Conservation (phyloP, 2,113 vertebrate genomes). For the Fregata magnificens region DNA sequence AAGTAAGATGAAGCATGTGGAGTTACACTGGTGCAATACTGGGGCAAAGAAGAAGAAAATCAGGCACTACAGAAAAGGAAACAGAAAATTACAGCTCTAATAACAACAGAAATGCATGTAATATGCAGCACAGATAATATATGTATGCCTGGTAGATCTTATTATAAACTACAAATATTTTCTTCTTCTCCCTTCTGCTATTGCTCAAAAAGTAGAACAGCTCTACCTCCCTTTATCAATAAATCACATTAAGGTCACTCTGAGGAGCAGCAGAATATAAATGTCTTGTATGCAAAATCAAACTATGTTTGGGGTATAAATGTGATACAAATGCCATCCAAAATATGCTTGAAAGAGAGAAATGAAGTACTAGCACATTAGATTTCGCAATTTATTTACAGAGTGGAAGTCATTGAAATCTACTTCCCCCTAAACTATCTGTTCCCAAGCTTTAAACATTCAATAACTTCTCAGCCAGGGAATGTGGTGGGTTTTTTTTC, state of each 20-base stretch:
- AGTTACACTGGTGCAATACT: not conserved
- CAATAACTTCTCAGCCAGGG: constrained; percentile 27
- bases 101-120: not conserved
- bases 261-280: constrained; percentile 6
- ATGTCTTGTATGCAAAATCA: not conserved
- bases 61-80: not conserved
- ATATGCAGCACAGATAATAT: not conserved
- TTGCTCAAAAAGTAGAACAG: not conserved
- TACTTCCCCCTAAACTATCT: constrained; percentile 31
- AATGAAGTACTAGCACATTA: constrained; percentile 33
- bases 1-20: not conserved
- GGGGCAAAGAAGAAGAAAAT: not conserved
- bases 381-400: constrained; percentile 47
- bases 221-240: constrained; percentile 6
- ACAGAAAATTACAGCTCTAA: not conserved
- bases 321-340: constrained; percentile 23
- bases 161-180: constrained; percentile 24
- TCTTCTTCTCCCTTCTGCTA: not conserved
- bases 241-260: constrained; percentile 38
- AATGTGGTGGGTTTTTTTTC: not conserved
- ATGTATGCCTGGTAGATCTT: not conserved
- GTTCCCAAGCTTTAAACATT: constrained; percentile 52
- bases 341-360: constrained; percentile 41
- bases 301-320: not conserved
- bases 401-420: constrained; percentile 24